These are phyloP conservation scores for Geotrypetes seraphini DNA, from an alignment of 2,797 vertebrate species.

Conservation along the genomic window DNA sequence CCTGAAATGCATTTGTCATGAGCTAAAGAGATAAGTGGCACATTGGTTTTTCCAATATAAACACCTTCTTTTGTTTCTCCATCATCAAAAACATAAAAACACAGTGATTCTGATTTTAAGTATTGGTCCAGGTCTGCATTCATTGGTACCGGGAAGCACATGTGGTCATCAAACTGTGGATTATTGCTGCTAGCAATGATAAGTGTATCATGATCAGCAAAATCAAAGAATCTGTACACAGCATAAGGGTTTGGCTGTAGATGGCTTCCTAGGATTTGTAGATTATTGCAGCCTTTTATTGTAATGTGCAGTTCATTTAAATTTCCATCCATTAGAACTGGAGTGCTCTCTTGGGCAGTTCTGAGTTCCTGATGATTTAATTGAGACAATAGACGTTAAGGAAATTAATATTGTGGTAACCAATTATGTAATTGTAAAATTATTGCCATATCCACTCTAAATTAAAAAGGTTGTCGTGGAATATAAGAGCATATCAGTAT, in stretches of 20 bases:
- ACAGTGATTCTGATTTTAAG: constrained; percentile 59
- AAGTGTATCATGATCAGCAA: constrained; percentile 68
- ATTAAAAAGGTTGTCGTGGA: too few relatives aligned
- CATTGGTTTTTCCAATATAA: constrained; percentile 70
- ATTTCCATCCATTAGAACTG: constrained; percentile 27
- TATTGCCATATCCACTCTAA: too few relatives aligned
- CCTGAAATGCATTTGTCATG: constrained; percentile 62
- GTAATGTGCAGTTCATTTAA: constrained; percentile 70
- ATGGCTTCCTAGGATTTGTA: constrained; percentile 33
- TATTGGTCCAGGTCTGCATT: constrained; percentile 63
- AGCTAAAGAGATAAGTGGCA: constrained; percentile 67
- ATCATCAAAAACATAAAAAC: constrained; percentile 77
- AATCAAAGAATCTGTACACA: constrained; percentile 78
- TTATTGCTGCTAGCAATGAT: constrained; percentile 52
- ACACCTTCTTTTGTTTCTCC: constrained; percentile 52
- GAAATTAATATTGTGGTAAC: constrained; percentile 11
- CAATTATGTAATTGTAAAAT: constrained; percentile 6
- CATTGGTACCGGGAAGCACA: constrained; percentile 62
- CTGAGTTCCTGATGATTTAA: constrained; percentile 30
- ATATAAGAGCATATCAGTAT: too few relatives aligned
- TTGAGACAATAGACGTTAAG: constrained; percentile 30
- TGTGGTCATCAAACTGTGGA: constrained; percentile 64
- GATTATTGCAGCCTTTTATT: constrained; percentile 56
- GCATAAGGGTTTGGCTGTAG: constrained; percentile 68
- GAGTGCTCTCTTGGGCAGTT: constrained; percentile 25